Percentiles rank a stretch among this genome's conserved stretches.
Conservation (phyloP, 2,113 vertebrate species). For the Malurus cyaneus region DNA sequence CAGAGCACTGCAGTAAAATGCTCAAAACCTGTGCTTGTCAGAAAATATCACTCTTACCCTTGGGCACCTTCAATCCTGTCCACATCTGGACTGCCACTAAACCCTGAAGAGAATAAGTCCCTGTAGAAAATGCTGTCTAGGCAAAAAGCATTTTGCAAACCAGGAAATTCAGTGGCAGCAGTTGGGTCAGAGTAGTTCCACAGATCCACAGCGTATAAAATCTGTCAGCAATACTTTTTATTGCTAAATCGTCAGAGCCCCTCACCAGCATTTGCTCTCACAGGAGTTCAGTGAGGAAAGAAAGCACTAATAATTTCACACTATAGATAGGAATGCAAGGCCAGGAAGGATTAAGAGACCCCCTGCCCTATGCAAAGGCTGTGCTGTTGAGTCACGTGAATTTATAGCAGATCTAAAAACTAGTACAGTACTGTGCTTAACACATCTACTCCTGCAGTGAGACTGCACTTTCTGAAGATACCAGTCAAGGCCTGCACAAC, state of each 20-base stretch:
- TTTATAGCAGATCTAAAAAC: neutral
- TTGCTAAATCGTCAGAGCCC: neutral
- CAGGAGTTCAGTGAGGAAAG: neutral
- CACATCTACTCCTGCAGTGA: neutral
- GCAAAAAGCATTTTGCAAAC: neutral
- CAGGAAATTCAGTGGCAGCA: neutral
- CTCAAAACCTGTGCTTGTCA: neutral
- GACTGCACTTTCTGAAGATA: neutral
- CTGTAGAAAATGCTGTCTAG: neutral
- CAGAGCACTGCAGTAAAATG: conserved; percentile 13
- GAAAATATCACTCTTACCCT: conserved; percentile 44
- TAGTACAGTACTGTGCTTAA: neutral
- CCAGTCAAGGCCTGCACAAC: neutral
- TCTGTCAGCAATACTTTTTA: neutral
- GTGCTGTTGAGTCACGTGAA: neutral
- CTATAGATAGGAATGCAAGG: neutral
- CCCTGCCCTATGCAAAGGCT: neutral
- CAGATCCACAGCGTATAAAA: neutral
- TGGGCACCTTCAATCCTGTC: conserved; percentile 3
- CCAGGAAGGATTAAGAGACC: neutral
- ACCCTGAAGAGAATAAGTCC: neutral
- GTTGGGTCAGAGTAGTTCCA: neutral
- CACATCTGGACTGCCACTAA: neutral
- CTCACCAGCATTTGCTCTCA: neutral
- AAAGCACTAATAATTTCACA: neutral